These are phyloP conservation scores for Drosophila neocordata DNA, from an alignment of 1,140 invertebrate genomes.

Conservation along the genomic window DNA sequence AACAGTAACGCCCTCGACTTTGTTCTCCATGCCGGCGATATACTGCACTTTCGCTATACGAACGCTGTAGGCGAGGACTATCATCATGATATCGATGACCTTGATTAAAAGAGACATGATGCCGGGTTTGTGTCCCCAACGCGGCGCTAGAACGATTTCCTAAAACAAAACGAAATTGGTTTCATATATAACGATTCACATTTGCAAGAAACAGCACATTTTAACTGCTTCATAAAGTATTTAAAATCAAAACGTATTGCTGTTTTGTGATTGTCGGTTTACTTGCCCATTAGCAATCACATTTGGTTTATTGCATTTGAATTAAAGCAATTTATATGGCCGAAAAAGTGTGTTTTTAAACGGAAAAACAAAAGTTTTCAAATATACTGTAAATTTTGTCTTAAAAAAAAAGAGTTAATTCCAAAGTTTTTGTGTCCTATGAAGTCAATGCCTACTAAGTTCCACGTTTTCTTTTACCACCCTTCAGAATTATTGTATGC, in stretches of 20 bases:
- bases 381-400: slow-evolving; percentile 30
- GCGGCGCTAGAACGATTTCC: slow-evolving; percentile 5
- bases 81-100: neutral
- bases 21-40: neutral
- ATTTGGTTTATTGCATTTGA: slow-evolving; percentile 24
- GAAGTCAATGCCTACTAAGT: slow-evolving; percentile 10
- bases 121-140: neutral
- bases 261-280: neutral
- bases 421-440: neutral
- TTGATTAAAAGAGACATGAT: neutral
- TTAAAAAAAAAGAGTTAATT: slow-evolving; percentile 2
- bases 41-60: neutral
- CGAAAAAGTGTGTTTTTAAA: neutral
- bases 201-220: neutral
- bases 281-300: slow-evolving; percentile 51
- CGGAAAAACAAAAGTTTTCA: neutral
- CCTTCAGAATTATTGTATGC: slow-evolving; percentile 35
- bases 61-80: neutral
- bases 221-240: too few species aligned
- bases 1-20: slow-evolving; percentile 27
- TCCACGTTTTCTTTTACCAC: slow-evolving; percentile 24
- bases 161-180: neutral
- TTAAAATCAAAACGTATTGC: neutral
- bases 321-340: too few species aligned
- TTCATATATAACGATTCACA: neutral